phyloP scores from a whole-genome alignment of 2,888 invertebrate species.

The Caenorhabditis sp. region DNA sequence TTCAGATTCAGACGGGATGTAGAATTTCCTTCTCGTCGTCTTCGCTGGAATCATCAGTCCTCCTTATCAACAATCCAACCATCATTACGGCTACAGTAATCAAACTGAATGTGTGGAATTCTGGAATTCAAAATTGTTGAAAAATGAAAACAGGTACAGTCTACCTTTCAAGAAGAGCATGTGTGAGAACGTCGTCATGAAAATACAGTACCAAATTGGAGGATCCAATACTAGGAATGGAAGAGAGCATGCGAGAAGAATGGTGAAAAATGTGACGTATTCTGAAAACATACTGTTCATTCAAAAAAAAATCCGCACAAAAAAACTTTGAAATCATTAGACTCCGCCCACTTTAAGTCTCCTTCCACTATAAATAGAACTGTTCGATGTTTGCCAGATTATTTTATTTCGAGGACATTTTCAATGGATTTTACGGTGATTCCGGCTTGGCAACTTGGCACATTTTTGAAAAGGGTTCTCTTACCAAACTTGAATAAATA shows the following conservation, averaged over 20 bases:
- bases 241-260: constrained; percentile 8
- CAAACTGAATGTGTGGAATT: not conserved
- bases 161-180: constrained; percentile 30
- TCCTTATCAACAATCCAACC: not conserved
- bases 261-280: not conserved
- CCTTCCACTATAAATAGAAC: no score
- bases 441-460: no score
- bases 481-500: not conserved
- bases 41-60: not conserved
- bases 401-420: no score
- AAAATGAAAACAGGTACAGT: not conserved
- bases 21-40: not conserved
- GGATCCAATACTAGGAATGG: constrained; percentile 28
- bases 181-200: constrained; percentile 21
- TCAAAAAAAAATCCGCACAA: no score
- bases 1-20: not conserved
- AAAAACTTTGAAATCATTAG: no score
- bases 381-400: no score
- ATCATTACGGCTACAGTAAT: not conserved
- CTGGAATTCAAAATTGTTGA: not conserved
- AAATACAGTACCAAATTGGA: constrained; percentile 30
- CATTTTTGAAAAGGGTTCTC: no score
- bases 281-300: constrained; percentile 15
- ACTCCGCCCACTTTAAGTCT: no score
- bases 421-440: no score